A percentile compares a stretch with the other conserved stretches of the same genome.
Evolutionary conservation across 1,140 invertebrate genomes (phyloP).

Genomic region (Daktulosphaira vitifoliae): DNA sequence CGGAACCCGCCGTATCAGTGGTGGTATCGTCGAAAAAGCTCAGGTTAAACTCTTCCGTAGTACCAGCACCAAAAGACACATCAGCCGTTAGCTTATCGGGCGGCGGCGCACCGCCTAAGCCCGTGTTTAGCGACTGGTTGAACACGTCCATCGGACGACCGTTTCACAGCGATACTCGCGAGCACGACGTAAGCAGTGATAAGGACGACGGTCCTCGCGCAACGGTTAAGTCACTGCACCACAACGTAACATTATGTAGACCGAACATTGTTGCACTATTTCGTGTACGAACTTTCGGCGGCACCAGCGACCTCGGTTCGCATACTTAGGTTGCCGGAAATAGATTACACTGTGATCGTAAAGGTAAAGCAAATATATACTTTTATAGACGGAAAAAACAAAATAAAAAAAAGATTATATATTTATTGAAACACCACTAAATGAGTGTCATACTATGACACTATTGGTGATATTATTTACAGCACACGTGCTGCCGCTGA

Average conservation of each 20-base stretch:
- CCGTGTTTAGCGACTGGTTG: conserved; percentile 52
- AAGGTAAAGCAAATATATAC: neutral
- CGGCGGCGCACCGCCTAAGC: conserved; percentile 50
- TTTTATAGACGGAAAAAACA: neutral
- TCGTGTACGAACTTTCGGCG: neutral
- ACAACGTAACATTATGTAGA: neutral
- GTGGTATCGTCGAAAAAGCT: conserved; percentile 62
- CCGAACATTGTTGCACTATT: conserved; percentile 1
- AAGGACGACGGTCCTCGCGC: neutral
- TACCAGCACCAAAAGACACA: conserved; percentile 60
- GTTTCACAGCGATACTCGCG: conserved; percentile 8
- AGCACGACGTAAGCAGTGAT: neutral
- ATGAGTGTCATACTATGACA: too few relatives aligned
- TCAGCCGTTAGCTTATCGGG: conserved; percentile 51
- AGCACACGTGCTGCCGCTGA: neutral
- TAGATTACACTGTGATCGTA: too few relatives aligned
- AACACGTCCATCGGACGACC: conserved; percentile 50
- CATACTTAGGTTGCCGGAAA: too few relatives aligned
- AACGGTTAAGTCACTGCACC: neutral
- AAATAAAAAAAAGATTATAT: too few relatives aligned
- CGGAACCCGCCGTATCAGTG: conserved; percentile 58
- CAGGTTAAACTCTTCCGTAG: conserved; percentile 58
- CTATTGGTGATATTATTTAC: too few relatives aligned
- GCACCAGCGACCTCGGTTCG: too few relatives aligned
- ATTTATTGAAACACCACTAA: too few relatives aligned